These are phyloP conservation scores for Coptotermes formosanus DNA, from an alignment of 1,140 invertebrate species.

Conservation along the genomic window DNA sequence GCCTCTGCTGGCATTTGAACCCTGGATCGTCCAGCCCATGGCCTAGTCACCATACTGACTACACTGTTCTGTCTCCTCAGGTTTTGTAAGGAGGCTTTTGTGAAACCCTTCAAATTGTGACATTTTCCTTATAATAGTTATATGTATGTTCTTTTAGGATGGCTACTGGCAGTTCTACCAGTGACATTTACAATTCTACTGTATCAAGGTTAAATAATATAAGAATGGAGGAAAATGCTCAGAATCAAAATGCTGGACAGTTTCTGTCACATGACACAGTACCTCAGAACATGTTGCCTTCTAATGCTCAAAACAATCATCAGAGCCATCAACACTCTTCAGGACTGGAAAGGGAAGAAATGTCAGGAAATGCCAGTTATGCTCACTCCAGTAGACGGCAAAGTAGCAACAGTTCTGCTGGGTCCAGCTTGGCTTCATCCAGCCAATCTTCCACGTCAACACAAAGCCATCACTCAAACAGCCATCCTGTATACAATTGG, in stretches of 20 bases:
- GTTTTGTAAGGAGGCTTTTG: too few species aligned
- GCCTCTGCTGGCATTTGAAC: too few species aligned
- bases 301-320: conserved; percentile 20
- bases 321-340: conserved; percentile 16
- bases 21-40: too few species aligned
- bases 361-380: background rate
- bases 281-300: conserved; percentile 30
- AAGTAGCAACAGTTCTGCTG: background rate
- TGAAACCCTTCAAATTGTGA: too few species aligned
- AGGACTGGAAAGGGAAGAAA: background rate
- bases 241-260: background rate
- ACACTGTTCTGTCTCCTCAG: too few species aligned
- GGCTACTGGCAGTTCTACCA: background rate
- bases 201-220: background rate
- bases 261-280: background rate
- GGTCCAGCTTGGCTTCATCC: background rate
- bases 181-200: background rate
- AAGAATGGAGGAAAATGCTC: conserved; percentile 21
- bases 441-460: background rate
- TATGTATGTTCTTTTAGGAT: background rate
- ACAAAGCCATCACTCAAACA: background rate
- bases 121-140: too few species aligned
- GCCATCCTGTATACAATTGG: conserved; percentile 57
- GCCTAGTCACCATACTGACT: too few species aligned
- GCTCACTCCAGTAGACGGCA: background rate